Percentiles rank a stretch among this genome's conserved stretches.
Conservation (phyloP, 2,888 invertebrate genomes). For the Gymnocheta viridis region DNA sequence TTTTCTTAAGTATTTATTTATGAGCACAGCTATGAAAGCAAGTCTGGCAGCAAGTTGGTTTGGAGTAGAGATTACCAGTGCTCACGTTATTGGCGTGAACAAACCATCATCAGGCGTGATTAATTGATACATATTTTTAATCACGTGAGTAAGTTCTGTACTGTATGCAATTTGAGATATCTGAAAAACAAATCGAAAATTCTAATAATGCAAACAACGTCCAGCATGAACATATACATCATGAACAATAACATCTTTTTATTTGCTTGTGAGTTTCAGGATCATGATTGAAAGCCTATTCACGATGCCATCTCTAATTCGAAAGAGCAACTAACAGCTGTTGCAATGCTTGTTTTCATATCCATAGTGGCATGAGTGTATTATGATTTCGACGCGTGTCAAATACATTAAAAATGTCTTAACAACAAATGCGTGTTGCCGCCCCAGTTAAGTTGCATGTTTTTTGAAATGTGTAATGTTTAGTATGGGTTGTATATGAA, state of each 20-base stretch:
- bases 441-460: conserved; percentile 60
- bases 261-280: no score
- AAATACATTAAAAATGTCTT: conserved; percentile 61
- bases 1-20: background rate
- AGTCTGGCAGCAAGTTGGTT: background rate
- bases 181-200: no score
- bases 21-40: background rate
- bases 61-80: background rate
- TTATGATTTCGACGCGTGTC: conserved; percentile 64
- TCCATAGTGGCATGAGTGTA: conserved; percentile 23
- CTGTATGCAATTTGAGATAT: no score
- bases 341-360: background rate
- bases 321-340: conserved; percentile 16
- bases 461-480: conserved; percentile 2
- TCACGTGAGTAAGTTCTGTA: no score
- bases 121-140: no score
- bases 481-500: background rate
- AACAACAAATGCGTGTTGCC: conserved; percentile 60
- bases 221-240: no score
- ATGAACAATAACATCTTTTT: no score
- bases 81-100: background rate
- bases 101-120: no score
- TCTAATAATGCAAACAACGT: no score
- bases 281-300: background rate
- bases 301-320: background rate